Conservation (phyloP, 2,113 vertebrate genomes). For the Anoura caudifer region DNA sequence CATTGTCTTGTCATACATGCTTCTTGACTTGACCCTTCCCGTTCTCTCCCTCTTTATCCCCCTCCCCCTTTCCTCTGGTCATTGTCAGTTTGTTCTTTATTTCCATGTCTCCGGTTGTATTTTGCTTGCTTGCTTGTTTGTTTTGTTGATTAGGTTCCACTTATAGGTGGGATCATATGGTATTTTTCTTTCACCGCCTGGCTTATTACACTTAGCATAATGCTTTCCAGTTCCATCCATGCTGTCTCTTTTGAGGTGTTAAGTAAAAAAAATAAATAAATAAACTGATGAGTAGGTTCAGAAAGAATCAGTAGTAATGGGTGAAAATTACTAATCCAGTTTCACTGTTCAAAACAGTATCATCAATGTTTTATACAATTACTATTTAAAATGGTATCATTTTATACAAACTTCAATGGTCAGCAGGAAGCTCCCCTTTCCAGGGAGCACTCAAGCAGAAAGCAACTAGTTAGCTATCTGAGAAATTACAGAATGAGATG, state of each 20-base stretch:
- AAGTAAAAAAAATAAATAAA: constrained; percentile 24
- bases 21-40: no score
- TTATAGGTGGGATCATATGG: no score
- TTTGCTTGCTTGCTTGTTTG: no score
- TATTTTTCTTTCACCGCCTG: no score
- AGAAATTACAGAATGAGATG: background rate
- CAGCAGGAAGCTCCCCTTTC: background rate
- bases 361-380: background rate
- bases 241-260: background rate
- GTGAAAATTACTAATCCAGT: background rate
- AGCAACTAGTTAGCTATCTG: background rate
- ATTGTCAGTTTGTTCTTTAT: no score
- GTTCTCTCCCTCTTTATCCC: no score
- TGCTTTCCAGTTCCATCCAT: no score
- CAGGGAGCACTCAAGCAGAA: background rate
- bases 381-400: background rate
- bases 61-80: no score
- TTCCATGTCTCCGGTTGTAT: no score
- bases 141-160: no score
- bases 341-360: background rate
- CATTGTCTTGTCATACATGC: no score
- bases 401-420: background rate
- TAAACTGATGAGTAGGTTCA: background rate
- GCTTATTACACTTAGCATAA: no score
- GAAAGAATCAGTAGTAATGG: background rate